phyloP scores from a whole-genome alignment of 1,140 invertebrate genomes.

The Drosophila santomea region DNA sequence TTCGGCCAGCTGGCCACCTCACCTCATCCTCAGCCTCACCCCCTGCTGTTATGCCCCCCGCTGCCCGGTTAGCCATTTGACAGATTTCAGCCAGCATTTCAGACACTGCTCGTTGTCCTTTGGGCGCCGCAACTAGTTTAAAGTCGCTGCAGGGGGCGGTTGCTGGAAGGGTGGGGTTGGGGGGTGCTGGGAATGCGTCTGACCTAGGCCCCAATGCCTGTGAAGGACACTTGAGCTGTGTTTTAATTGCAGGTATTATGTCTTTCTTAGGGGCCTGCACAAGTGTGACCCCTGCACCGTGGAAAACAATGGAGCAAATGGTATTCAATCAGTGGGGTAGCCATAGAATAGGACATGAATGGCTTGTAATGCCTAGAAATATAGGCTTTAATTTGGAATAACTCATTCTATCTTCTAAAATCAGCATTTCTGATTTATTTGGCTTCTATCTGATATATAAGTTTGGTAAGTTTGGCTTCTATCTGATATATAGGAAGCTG shows the following conservation, averaged over 20 bases:
- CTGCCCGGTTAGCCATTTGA: slow-evolving; percentile 74
- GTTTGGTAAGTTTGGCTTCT: too few relatives aligned
- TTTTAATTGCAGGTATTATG: slow-evolving; percentile 84
- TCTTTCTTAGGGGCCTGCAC: slow-evolving; percentile 61
- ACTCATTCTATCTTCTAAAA: too few relatives aligned
- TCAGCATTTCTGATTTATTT: too few relatives aligned
- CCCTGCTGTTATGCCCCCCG: slow-evolving; percentile 1
- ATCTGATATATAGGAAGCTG: too few relatives aligned
- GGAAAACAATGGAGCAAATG: background rate
- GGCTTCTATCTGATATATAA: too few relatives aligned
- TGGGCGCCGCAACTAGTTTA: slow-evolving; percentile 63
- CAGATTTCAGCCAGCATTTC: slow-evolving; percentile 51
- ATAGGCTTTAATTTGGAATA: too few relatives aligned
- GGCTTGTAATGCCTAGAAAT: too few relatives aligned
- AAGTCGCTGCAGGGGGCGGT: slow-evolving; percentile 38
- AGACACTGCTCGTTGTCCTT: slow-evolving; percentile 20
- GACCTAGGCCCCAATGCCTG: slow-evolving; percentile 78
- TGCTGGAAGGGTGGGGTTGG: background rate
- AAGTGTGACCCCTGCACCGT: slow-evolving; percentile 52
- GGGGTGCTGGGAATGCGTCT: slow-evolving; percentile 48
- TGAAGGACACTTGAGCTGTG: slow-evolving; percentile 77
- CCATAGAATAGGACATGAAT: too few relatives aligned
- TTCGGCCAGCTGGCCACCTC: slow-evolving; percentile 42
- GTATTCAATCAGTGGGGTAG: background rate
- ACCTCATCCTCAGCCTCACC: background rate